A percentile compares a stretch with the other conserved stretches of the same genome.
phyloP scores from a whole-genome alignment of 2,113 vertebrate genomes.

The Progne subis region DNA sequence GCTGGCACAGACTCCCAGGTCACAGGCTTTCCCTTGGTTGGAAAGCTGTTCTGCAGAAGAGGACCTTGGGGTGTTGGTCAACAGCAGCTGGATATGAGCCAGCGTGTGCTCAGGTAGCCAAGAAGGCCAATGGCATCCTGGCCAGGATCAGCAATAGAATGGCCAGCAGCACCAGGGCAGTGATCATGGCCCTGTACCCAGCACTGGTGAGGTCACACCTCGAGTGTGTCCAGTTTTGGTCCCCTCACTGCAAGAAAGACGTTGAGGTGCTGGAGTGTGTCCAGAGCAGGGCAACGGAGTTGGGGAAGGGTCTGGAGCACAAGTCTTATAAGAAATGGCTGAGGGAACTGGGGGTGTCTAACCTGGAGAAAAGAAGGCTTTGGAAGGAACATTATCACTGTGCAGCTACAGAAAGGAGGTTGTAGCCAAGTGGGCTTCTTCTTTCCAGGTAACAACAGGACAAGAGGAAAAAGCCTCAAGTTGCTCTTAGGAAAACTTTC shows the following conservation, averaged over 20 bases:
- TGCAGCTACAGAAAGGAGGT: background rate
- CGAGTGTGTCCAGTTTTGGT: fast-evolving
- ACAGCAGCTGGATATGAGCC: background rate
- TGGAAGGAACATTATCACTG: background rate
- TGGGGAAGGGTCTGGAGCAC: background rate
- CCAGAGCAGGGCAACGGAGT: background rate
- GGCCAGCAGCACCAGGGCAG: background rate
- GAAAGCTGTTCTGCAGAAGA: background rate
- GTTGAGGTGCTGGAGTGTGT: fast-evolving
- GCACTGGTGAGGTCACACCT: background rate
- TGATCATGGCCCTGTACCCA: fast-evolving
- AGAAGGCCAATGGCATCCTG: background rate
- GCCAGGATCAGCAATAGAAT: background rate
- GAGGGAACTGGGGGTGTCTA: background rate
- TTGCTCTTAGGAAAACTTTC: background rate
- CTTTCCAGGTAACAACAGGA: background rate
- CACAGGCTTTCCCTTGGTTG: background rate
- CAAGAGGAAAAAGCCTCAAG: background rate
- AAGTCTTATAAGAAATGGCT: fast-evolving
- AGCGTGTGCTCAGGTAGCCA: background rate
- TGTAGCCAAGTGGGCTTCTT: background rate
- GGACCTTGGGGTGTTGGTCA: background rate
- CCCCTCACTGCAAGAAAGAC: background rate
- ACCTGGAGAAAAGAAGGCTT: background rate
- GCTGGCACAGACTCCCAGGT: fast-evolving